These are phyloP conservation scores for Drosophila sproati DNA, from an alignment of 1,140 invertebrate genomes.

Conservation along the genomic window DNA sequence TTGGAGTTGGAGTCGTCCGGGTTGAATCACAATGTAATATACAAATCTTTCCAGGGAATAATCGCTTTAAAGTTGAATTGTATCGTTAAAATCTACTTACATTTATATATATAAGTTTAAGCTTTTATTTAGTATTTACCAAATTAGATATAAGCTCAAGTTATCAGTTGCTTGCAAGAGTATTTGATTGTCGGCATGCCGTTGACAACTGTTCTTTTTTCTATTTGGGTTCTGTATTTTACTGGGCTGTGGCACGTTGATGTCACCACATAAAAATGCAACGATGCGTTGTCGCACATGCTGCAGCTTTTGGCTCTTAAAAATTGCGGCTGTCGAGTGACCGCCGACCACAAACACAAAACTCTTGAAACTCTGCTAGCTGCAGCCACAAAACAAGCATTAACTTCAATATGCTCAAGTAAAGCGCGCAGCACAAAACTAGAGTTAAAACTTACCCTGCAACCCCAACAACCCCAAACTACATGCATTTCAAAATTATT, in stretches of 20 bases:
- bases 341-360: slow-evolving; percentile 50
- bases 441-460: neutral
- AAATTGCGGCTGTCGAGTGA: slow-evolving; percentile 53
- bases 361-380: slow-evolving; percentile 30
- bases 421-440: neutral
- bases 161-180: neutral
- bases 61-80: no score
- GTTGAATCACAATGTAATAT: no score
- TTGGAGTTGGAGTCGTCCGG: no score
- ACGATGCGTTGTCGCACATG: slow-evolving; percentile 57
- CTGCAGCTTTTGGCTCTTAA: slow-evolving; percentile 54
- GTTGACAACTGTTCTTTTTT: neutral
- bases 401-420: slow-evolving; percentile 32
- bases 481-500: slow-evolving; percentile 3
- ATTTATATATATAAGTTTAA: no score
- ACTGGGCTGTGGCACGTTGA: slow-evolving; percentile 51
- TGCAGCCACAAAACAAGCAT: slow-evolving; percentile 30
- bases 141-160: no score
- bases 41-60: no score
- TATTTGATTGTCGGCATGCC: neutral
- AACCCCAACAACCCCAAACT: slow-evolving; percentile 15
- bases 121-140: no score
- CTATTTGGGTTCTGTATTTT: slow-evolving; percentile 24
- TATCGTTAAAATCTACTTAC: no score
- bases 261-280: slow-evolving; percentile 60